Evolutionary conservation across 2,797 vertebrate genomes (phyloP), one percentile per base, ranked within the genome.

Genomic region (Lagocephalus sceleratus): DNA sequence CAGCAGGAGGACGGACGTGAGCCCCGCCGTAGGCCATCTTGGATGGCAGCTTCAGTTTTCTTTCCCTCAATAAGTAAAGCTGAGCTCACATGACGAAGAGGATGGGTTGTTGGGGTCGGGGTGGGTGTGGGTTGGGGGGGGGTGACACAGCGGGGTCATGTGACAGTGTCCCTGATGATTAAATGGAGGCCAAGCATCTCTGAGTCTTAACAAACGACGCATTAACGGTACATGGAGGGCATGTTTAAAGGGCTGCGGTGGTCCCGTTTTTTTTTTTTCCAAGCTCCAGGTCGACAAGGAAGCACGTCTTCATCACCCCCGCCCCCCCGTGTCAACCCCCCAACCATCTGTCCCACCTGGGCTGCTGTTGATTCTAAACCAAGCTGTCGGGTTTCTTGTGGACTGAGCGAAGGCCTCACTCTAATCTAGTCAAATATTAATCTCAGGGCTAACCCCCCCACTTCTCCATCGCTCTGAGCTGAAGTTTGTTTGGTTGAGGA

Each of bases 341-440:
- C 82, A 76, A 71, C 66, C 47, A 60, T 38, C 69, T 51, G 51
- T 54, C 4, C 17, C 80, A 78, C 76, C 80, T 86, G 80, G 75
- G 76, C 68, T 48, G 54, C 62, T 83, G 71, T 70, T 88, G 74
- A 69, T 76, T 66, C 86, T 76, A 84, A 81, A 82, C 78, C 67
- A 66, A 73, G 71, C 81, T 80, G 81, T 76, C 79, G 54, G 64
- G 50, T 63, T 68, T 73, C 82, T 74, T 73, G 75, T 21, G 68
- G 70, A 79, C 56, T 64, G 62, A 72, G 43, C 60, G 63, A 60
- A 51, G 9, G 23, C 50, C 60, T 61, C 57, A 29, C 42, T 21
- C 23, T 54, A 57, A 74, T 64, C 32, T 50, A 83, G 84, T 85
- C 72, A 87, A 88, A 87, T 78, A 87, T 88, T 87, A 81, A 83